Conservation (phyloP, 2,888 invertebrate species). For the Limulus polyphemus region DNA sequence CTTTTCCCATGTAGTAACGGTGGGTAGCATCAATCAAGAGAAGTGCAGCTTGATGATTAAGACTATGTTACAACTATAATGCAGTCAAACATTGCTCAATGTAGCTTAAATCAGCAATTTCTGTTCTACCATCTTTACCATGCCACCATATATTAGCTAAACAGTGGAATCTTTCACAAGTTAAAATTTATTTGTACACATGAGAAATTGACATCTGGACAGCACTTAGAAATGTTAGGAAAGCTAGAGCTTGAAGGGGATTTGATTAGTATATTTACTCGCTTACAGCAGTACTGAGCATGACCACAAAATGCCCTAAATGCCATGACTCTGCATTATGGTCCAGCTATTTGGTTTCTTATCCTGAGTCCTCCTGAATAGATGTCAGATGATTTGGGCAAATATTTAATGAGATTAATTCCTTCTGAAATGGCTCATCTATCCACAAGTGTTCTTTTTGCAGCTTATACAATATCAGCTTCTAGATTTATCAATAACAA, state of each 20-base stretch:
- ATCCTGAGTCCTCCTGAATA: constrained; percentile 4
- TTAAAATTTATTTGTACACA: neutral
- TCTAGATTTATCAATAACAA: constrained; percentile 4
- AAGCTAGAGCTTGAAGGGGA: constrained; percentile 4
- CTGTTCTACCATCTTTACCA: constrained; percentile 3
- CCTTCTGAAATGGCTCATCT: neutral
- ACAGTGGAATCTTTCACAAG: constrained; percentile 3
- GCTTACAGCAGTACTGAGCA: constrained; percentile 4
- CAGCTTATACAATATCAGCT: neutral
- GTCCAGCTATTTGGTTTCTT: constrained; percentile 4
- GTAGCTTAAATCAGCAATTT: constrained; percentile 3
- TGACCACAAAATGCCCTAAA: constrained; percentile 4
- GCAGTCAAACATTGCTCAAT: constrained; percentile 1
- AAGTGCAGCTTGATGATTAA: no score
- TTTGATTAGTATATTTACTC: constrained; percentile 1
- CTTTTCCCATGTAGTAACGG: no score
- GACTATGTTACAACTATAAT: no score
- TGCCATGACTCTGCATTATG: constrained; percentile 1
- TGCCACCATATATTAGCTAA: constrained; percentile 4
- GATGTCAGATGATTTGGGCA: neutral
- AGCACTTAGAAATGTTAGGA: constrained; percentile 2
- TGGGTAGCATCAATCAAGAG: no score
- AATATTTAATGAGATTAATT: neutral
- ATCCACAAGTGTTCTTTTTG: neutral
- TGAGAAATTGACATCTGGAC: no score